These are phyloP conservation scores for Planococcus citri DNA, from an alignment of 1,140 invertebrate genomes.

Conservation along the genomic window DNA sequence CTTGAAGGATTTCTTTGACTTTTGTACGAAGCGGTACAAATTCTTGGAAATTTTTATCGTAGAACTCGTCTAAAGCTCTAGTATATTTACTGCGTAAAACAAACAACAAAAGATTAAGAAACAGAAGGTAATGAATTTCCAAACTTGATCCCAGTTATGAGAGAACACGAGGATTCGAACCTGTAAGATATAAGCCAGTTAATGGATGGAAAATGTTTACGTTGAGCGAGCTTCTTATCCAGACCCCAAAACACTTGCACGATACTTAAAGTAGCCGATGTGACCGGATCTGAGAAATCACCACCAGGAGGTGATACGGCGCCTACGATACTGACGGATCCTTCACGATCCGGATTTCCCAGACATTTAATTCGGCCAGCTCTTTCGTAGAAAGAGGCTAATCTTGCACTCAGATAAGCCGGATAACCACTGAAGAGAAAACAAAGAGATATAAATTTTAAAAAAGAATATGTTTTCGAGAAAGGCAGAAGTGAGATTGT, in stretches of 20 bases:
- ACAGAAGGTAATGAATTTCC: conserved; percentile 1
- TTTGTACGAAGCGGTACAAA: conserved; percentile 90
- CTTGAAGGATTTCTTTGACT: conserved; percentile 94
- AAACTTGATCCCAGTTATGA: background rate
- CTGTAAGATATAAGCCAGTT: conserved; percentile 99
- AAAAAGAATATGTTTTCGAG: background rate
- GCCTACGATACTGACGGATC: conserved; percentile 98
- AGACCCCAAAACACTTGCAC: conserved; percentile 99
- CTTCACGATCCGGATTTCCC: conserved; percentile 94
- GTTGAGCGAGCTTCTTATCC: conserved; percentile 97
- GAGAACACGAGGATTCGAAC: conserved; percentile 30
- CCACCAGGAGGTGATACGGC: conserved; percentile 99
- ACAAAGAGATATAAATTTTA: background rate
- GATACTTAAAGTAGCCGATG: conserved; percentile 96
- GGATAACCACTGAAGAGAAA: conserved; percentile 88
- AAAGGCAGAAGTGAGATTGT: background rate
- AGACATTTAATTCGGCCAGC: conserved; percentile 95
- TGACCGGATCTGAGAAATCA: conserved; percentile 99
- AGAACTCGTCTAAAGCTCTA: conserved; percentile 95
- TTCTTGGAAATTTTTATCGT: conserved; percentile 97
- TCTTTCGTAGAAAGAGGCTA: conserved; percentile 99
- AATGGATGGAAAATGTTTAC: conserved; percentile 99
- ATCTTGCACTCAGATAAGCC: conserved; percentile 91
- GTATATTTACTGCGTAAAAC: conserved; percentile 82
- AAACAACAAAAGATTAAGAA: conserved; percentile 2